Base-by-base conservation (phyloP, 2,888 invertebrate species). In the Poecilobothrus nobilitatus region DNA sequence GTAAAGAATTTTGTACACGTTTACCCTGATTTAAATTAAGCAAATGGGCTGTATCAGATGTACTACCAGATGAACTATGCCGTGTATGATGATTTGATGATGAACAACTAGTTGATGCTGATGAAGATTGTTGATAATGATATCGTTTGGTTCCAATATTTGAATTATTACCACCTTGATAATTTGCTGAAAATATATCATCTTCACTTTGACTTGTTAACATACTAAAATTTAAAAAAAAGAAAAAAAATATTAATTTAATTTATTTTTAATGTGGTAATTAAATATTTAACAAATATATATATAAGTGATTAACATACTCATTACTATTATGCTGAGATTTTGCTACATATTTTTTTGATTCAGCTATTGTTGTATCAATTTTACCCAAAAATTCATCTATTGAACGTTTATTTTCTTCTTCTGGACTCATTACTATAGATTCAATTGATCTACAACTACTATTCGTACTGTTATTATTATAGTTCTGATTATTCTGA, bases 321-420 rank as follows among this genome's bases (percentile, higher is more conserved):
- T 91, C 89, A 85, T 92, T 92, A 78, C 86, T 88, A 77, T 86
- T 88, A 77, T 88, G 88, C 82, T 90, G 89, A 73, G 90, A 88
- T 78, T 90, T 89, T 77, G 90, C 89, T 33, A 93, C 91, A 80
- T 92, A 91, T 81, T 89, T 90, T 80, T 91, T 92, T 67, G 91
- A 92, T 76, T 86, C 89, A 69, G 92, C 93, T 77, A 94, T 89
- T 27, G 92, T 91, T 70, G 89, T 89, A 83, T 94, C 93, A 77
- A 94, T 88, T 85, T 92, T 89, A 76, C 86, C 90, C 74, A 94
- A 85, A 78, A 92, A 93, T 75, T 92, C 91, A 78, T 89, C 89
- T 76, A 91, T 89, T 74, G 87, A 89, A 77, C 87, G 87, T 78
- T 91, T 90, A 76, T 88, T 88, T 75, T 91, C 91, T 76, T 89